These are phyloP conservation scores for Notodonta dromedarius DNA, from an alignment of 2,888 invertebrate genomes.

Conservation along the genomic window DNA sequence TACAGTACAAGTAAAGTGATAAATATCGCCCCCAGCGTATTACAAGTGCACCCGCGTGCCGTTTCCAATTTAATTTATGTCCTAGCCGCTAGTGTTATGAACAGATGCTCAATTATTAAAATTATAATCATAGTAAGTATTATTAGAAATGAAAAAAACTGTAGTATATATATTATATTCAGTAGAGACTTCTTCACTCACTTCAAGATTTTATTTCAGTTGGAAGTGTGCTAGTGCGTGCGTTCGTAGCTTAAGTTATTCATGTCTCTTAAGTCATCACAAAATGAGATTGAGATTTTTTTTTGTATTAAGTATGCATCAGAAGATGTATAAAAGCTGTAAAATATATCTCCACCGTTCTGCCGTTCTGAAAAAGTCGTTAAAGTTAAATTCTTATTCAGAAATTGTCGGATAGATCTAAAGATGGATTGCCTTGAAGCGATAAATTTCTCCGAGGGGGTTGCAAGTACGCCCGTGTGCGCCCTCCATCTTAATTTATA, in stretches of 20 bases:
- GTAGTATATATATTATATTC: too few species aligned
- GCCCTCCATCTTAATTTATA: conserved; percentile 46
- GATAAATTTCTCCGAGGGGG: conserved; percentile 32
- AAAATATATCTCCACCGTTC: too few species aligned
- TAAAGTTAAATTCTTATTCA: background rate
- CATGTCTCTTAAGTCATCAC: too few species aligned
- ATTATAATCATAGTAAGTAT: background rate
- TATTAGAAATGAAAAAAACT: too few species aligned
- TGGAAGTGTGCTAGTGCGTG: too few species aligned
- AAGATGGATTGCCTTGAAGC: conserved; percentile 28
- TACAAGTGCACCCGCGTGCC: conserved; percentile 40
- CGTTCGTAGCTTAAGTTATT: too few species aligned
- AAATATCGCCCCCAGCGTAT: conserved; percentile 29
- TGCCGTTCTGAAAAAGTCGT: too few species aligned
- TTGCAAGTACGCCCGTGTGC: conserved; percentile 38
- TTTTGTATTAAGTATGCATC: too few species aligned
- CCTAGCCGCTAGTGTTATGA: conserved; percentile 8
- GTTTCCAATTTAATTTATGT: conserved; percentile 40
- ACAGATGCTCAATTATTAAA: background rate
- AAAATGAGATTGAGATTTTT: too few species aligned
- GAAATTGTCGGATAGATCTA: conserved; percentile 19
- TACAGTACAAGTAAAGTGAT: conserved; percentile 26
- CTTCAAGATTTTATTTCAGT: too few species aligned
- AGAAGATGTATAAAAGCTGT: too few species aligned
- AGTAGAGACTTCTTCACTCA: too few species aligned